Conservation (phyloP, 2,888 invertebrate genomes). For the Criorhina ranunculi region DNA sequence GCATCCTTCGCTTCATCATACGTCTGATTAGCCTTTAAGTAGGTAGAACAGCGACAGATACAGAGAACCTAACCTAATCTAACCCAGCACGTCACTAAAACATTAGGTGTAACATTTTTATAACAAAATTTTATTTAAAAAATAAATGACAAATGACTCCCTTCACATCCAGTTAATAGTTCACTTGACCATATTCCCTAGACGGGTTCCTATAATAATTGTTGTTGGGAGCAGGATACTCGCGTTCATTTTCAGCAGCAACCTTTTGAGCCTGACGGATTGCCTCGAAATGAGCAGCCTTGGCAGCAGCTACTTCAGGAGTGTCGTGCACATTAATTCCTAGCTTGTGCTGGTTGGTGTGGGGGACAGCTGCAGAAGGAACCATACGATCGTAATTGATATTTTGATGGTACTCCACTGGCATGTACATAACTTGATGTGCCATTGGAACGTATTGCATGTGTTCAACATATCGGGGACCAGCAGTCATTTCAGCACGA, state of each 20-base stretch:
- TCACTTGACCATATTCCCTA: constrained; percentile 55
- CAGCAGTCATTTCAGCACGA: constrained; percentile 79
- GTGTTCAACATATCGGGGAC: constrained; percentile 15
- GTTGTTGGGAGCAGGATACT: constrained; percentile 19
- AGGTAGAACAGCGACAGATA: too few relatives aligned
- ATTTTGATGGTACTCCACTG: constrained; percentile 27
- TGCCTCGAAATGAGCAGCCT: constrained; percentile 82
- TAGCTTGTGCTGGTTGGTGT: constrained; percentile 65
- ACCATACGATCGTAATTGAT: constrained; percentile 30
- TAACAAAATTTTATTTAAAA: constrained; percentile 30
- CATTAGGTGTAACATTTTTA: background rate
- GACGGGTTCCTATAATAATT: constrained; percentile 43
- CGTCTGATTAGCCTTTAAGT: too few relatives aligned
- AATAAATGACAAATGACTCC: background rate
- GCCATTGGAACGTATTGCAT: constrained; percentile 21
- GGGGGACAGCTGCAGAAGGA: constrained; percentile 37
- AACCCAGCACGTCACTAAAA: too few relatives aligned
- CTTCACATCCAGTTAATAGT: constrained; percentile 6
- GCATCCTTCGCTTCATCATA: too few relatives aligned
- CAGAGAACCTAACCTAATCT: too few relatives aligned
- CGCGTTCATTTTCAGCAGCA: constrained; percentile 69
- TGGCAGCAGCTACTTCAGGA: constrained; percentile 84
- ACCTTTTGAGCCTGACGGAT: constrained; percentile 80
- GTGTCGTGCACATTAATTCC: constrained; percentile 83
- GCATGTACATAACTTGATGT: constrained; percentile 39